These are phyloP conservation scores for Sorex maritimensis DNA, from an alignment of 2,797 vertebrate genomes.

Conservation along the genomic window DNA sequence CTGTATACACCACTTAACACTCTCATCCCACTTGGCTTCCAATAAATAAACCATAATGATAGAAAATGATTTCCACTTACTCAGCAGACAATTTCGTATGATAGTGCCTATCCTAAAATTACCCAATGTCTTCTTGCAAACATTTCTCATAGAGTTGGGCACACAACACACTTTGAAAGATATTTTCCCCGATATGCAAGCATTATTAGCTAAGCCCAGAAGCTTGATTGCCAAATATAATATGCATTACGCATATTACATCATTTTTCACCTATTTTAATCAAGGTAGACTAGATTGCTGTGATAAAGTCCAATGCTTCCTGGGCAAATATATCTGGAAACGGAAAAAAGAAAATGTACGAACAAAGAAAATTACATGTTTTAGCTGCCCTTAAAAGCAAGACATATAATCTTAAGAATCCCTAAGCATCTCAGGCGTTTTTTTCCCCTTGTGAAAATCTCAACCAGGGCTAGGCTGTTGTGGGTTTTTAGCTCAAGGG, in stretches of 20 bases:
- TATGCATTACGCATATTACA: not conserved
- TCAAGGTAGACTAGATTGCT: not conserved
- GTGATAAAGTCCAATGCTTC: conserved; percentile 7
- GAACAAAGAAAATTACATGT: conserved; percentile 57
- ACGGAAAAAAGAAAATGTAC: conserved; percentile 7
- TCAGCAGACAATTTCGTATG: conserved; percentile 50
- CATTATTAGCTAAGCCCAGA: conserved; percentile 52
- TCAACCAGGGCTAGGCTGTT: not conserved
- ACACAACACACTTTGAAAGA: conserved; percentile 58
- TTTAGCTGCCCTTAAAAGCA: conserved; percentile 11
- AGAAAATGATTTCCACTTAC: conserved; percentile 30
- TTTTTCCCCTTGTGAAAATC: conserved; percentile 14
- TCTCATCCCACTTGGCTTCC: conserved; percentile 20
- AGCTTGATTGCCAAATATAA: not conserved
- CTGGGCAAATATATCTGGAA: conserved; percentile 19
- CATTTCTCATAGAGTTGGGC: not conserved
- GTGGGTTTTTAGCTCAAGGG: not conserved
- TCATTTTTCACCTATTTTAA: not conserved
- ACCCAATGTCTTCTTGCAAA: conserved; percentile 63
- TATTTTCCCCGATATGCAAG: conserved; percentile 63
- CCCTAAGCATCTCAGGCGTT: not conserved
- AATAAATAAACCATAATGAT: conserved; percentile 67
- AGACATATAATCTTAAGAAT: conserved; percentile 27
- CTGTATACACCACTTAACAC: not conserved
- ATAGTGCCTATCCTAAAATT: conserved; percentile 63